phyloP scores from a whole-genome alignment of 2,797 vertebrate genomes.

The Thalassophryne amazonica region DNA sequence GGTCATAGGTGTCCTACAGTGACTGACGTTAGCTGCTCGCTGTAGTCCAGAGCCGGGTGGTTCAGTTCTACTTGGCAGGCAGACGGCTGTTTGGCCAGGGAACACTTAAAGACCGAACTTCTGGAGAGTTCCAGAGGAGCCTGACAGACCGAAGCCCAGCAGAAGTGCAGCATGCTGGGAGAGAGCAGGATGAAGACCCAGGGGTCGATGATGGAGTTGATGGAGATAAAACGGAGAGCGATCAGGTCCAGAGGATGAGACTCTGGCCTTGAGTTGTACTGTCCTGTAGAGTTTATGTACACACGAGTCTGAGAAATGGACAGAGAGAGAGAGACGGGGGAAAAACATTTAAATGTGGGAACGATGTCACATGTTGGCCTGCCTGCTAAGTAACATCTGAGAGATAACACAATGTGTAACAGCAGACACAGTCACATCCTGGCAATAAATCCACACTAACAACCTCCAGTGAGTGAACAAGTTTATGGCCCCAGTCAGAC shows the following conservation, averaged over 20 bases:
- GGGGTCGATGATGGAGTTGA: slow-evolving; percentile 91
- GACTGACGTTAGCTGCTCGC: not conserved
- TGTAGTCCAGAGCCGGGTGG: not conserved
- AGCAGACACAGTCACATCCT: not conserved
- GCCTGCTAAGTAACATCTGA: not conserved
- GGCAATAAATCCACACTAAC: not conserved
- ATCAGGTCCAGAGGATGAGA: slow-evolving; percentile 72
- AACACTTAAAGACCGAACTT: slow-evolving; percentile 26
- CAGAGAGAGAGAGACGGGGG: not conserved
- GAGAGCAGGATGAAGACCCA: slow-evolving; percentile 91
- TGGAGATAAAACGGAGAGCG: slow-evolving; percentile 86
- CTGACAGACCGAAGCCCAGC: slow-evolving; percentile 74
- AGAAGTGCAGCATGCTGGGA: slow-evolving; percentile 82
- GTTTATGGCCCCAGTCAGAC: not conserved
- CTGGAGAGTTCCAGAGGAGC: slow-evolving; percentile 10
- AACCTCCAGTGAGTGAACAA: not conserved
- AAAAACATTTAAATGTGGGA: not conserved
- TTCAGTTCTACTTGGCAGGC: slow-evolving; percentile 20
- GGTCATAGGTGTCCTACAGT: slow-evolving; percentile 23
- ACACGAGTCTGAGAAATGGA: slow-evolving; percentile 80
- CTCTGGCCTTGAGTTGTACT: fast-evolving
- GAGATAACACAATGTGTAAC: not conserved
- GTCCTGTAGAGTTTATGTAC: slow-evolving; percentile 76
- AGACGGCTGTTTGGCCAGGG: slow-evolving; percentile 12
- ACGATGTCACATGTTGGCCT: not conserved